Base-by-base conservation (phyloP, 2,888 invertebrate species). In the Caenorhabditis angaria region DNA sequence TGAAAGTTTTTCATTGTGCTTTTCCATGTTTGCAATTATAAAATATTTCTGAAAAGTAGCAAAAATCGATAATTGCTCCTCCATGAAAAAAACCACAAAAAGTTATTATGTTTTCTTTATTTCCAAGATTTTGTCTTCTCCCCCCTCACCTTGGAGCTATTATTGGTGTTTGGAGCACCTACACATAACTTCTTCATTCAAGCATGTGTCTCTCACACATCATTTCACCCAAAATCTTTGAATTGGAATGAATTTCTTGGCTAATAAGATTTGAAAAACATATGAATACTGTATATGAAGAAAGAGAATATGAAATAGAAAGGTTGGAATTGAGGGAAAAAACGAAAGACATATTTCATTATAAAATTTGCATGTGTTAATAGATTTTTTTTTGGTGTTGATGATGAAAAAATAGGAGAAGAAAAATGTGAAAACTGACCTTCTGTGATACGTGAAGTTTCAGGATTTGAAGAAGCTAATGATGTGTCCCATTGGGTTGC, bases 201-300 rank as follows among this genome's bases (percentile, higher is more conserved):
- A 65, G 70, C 71, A 71, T 66, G 71, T 62, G 55, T 66, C 56
- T 66, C 71, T 71, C 66, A 71, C 71, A 71, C 71, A 71, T 71
- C 71, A 71, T 71, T 66, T 71, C 54, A 54, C 54, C 25, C 18
- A 27, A 51, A 22, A 51, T 51, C 41, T 41, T 41, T 41, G 41
- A 51, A 51, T 51, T 24, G 51, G 24, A 51, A 22, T 24, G 12
- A 51, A 24, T 51, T 51, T 51, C 24, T 41, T 41, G 10, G 18
- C 18, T 41, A n/a, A n/a, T n/a, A 3, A 12, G 41, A 18, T 3
- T 51, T 8, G 3, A 4, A 8, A 22, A 22, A 8, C 12, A 22
- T 18, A 24, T 51, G 22, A 51, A 24, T 51, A 51, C 22, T 51
- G 51, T 51, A 51, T 20, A 51, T 8, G n/a, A 8, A 10, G 22